Conservation (phyloP, 2,797 vertebrate genomes). For the Linurgus olivaceus region DNA sequence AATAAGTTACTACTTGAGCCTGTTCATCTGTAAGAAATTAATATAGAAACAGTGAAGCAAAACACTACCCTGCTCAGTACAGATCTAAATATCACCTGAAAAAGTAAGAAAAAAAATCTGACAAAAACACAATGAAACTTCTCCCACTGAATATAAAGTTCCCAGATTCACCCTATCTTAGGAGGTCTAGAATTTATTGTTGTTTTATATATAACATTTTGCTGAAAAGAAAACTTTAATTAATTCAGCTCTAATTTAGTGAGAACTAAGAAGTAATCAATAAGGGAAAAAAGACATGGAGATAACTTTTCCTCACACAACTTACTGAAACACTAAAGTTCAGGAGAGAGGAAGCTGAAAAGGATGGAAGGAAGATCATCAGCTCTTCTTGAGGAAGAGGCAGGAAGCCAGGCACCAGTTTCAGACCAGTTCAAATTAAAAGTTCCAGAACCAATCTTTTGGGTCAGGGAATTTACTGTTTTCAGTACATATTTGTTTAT, state of each 20-base stretch:
- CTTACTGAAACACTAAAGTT: not conserved
- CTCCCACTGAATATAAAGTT: not conserved
- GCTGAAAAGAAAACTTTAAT: not conserved
- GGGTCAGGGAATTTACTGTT: not conserved
- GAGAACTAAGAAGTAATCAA: not conserved
- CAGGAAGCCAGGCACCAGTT: not conserved
- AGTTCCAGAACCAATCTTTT: not conserved
- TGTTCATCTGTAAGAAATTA: not conserved
- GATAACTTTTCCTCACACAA: not conserved
- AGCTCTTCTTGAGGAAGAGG: not conserved
- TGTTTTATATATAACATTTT: not conserved
- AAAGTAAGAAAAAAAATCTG: not conserved
- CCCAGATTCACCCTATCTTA: not conserved
- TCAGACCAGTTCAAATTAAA: not conserved
- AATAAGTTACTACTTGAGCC: not conserved
- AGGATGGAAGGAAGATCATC: not conserved
- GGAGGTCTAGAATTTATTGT: not conserved
- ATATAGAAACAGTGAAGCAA: not conserved
- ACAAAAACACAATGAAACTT: not conserved
- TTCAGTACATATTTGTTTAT: not conserved
- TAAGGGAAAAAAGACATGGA: fast-evolving
- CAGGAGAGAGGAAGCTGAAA: not conserved
- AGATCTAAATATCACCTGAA: not conserved
- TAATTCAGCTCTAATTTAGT: not conserved
- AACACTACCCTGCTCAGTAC: not conserved